phyloP scores from a whole-genome alignment of 2,888 invertebrate genomes.

The Ethmia dodecea region DNA sequence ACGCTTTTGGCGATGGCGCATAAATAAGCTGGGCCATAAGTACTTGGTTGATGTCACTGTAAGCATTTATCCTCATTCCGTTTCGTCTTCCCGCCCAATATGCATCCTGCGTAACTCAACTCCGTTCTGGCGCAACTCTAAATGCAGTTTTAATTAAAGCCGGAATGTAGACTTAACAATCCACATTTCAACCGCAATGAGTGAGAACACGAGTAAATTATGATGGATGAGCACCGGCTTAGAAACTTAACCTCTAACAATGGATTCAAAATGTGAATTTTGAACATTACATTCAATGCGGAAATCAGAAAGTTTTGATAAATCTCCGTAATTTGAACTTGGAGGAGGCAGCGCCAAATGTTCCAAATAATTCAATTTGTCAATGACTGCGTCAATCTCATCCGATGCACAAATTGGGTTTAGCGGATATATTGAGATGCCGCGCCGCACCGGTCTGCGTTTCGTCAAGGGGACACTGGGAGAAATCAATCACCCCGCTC shows the following conservation, averaged over 20 bases:
- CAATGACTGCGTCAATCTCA: constrained; percentile 31
- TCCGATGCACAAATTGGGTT: constrained; percentile 39
- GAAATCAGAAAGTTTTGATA: constrained; percentile 4
- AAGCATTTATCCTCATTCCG: constrained; percentile 11
- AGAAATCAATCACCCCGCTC: constrained; percentile 49
- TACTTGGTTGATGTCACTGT: constrained; percentile 12
- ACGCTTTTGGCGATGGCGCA: constrained; percentile 11
- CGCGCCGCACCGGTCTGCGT: constrained; percentile 38
- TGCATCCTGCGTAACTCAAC: constrained; percentile 7
- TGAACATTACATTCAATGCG: constrained; percentile 1
- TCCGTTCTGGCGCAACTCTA: constrained; percentile 10
- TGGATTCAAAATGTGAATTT: not conserved
- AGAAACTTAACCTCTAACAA: constrained; percentile 2
- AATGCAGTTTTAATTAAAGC: constrained; percentile 19
- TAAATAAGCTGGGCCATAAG: not conserved
- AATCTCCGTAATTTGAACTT: too few relatives aligned
- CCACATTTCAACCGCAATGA: constrained; percentile 9
- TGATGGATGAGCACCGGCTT: constrained; percentile 8
- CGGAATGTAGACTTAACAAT: constrained; percentile 19
- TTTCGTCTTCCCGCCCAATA: constrained; percentile 1
- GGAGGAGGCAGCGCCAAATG: too few relatives aligned
- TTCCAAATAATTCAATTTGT: constrained; percentile 10
- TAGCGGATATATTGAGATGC: constrained; percentile 23
- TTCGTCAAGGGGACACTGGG: constrained; percentile 44
- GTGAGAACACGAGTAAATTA: constrained; percentile 9